Percentiles rank a stretch among this genome's conserved stretches.
phyloP scores from a whole-genome alignment of 2,888 invertebrate species.

The Lasioglossum vierecki region DNA sequence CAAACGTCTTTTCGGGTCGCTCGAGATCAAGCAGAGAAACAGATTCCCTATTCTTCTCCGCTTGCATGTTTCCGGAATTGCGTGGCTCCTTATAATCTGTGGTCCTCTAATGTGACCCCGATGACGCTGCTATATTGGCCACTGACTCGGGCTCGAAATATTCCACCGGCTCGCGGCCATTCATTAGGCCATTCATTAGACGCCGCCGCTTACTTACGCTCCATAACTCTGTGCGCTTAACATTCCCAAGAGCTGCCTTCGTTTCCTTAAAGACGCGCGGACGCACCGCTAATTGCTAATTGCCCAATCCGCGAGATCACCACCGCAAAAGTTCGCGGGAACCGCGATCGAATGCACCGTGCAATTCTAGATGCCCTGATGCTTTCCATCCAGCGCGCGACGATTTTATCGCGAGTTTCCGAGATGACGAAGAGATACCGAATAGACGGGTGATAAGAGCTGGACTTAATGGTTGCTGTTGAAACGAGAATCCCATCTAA shows the following conservation, averaged over 20 bases:
- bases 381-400: background rate
- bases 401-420: background rate
- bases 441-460: background rate
- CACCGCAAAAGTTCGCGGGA: background rate
- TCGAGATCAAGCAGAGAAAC: constrained; percentile 6
- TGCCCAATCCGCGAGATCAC: background rate
- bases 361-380: background rate
- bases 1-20: background rate
- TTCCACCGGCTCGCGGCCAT: background rate
- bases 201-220: constrained; percentile 18
- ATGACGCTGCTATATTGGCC: background rate
- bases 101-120: background rate
- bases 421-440: background rate
- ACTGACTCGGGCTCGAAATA: background rate
- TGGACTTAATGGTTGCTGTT: background rate
- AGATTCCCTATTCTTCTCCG: background rate
- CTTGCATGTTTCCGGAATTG: background rate
- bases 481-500: background rate
- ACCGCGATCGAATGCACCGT: background rate
- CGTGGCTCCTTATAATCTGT: background rate
- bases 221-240: background rate
- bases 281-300: background rate
- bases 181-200: constrained; percentile 11
- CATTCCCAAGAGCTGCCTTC: background rate
- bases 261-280: background rate